These are phyloP conservation scores for Macaria notata DNA, from an alignment of 2,888 invertebrate species.

Conservation along the genomic window DNA sequence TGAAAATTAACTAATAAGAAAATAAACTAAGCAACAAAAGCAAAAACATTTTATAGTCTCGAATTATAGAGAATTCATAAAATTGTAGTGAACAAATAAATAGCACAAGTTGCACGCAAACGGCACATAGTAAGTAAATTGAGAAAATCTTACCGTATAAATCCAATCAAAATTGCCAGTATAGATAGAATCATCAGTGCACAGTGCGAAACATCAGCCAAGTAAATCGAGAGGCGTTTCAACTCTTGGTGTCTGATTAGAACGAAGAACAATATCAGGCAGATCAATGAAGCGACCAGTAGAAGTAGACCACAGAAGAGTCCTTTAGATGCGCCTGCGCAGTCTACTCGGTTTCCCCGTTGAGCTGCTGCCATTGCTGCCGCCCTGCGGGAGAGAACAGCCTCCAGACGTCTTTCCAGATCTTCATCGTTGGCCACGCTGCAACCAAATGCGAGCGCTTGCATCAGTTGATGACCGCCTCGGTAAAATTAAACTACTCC, in stretches of 20 bases:
- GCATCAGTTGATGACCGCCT: constrained; percentile 50
- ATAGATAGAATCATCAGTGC: constrained; percentile 93
- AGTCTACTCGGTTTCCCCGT: constrained; percentile 93
- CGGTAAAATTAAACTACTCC: constrained; percentile 20
- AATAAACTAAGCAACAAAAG: constrained; percentile 12
- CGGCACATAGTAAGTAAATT: neutral
- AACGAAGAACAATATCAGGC: constrained; percentile 97
- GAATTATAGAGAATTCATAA: no score
- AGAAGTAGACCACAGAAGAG: constrained; percentile 95
- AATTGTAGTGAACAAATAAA: no score
- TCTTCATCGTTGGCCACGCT: constrained; percentile 88
- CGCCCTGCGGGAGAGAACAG: constrained; percentile 93
- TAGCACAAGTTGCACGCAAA: neutral
- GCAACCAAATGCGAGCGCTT: constrained; percentile 75
- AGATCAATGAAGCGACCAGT: constrained; percentile 94
- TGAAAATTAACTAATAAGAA: constrained; percentile 38
- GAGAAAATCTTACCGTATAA: constrained; percentile 86
- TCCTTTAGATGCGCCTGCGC: constrained; percentile 96
- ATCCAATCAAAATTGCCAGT: constrained; percentile 94
- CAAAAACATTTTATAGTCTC: neutral
- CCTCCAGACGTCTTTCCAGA: constrained; percentile 92
- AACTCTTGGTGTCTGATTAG: constrained; percentile 93
- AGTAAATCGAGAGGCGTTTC: constrained; percentile 92
- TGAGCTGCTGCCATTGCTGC: constrained; percentile 93
- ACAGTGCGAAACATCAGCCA: constrained; percentile 96